These are phyloP conservation scores for Euphydryas editha DNA, from an alignment of 2,888 invertebrate genomes.

Conservation along the genomic window DNA sequence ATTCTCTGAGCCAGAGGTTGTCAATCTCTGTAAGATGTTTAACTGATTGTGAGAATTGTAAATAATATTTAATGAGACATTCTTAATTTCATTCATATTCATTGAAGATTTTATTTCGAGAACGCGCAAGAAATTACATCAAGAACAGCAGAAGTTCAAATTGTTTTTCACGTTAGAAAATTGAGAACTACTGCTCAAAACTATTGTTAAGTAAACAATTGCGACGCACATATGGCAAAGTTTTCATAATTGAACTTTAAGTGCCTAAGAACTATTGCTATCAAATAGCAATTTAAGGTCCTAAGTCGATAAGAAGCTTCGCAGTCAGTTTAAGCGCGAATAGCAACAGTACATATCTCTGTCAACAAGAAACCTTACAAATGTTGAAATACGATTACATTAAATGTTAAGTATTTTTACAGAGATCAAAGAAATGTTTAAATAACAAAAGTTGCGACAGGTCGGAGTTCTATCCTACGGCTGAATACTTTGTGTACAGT, in stretches of 20 bases:
- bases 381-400: background rate
- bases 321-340: background rate
- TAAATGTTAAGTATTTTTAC: background rate
- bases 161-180: too few relatives aligned
- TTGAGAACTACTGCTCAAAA: too few relatives aligned
- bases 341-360: too few relatives aligned
- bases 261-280: background rate
- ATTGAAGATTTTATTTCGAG: too few relatives aligned
- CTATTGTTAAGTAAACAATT: too few relatives aligned
- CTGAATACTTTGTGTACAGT: background rate
- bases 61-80: too few relatives aligned
- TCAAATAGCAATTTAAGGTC: background rate
- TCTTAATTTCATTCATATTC: too few relatives aligned
- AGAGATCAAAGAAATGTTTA: slow-evolving; percentile 2
- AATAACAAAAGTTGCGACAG: slow-evolving; percentile 6
- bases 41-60: too few relatives aligned
- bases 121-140: too few relatives aligned
- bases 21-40: background rate
- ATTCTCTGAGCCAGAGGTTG: background rate
- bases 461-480: slow-evolving; percentile 1
- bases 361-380: background rate
- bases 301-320: background rate
- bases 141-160: too few relatives aligned
- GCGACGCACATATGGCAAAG: background rate
- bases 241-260: background rate